phyloP scores from a whole-genome alignment of 2,797 vertebrate genomes.

The Bradypodion pumilum region DNA sequence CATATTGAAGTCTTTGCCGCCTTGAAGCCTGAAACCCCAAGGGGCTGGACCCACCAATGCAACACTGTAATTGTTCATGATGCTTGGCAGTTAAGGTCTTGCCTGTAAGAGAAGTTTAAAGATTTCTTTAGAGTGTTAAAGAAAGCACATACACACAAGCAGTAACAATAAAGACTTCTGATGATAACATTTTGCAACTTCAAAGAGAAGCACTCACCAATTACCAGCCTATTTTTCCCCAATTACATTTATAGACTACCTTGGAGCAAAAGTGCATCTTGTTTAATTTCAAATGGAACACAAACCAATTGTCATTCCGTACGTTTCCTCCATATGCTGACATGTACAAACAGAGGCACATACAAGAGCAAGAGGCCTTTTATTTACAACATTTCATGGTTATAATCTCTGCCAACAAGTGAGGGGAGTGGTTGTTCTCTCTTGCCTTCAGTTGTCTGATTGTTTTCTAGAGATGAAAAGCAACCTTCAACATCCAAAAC shows the following conservation, averaged over 20 bases:
- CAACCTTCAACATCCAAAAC: not conserved
- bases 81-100: constrained; percentile 67
- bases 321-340: not conserved
- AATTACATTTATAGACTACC: not conserved
- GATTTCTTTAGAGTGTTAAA: constrained; percentile 44
- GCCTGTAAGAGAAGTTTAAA: constrained; percentile 65
- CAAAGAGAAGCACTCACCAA: too few relatives aligned
- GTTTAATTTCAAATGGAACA: not conserved
- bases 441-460: not conserved
- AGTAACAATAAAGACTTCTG: not conserved
- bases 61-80: constrained; percentile 93
- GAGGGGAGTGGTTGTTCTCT: not conserved
- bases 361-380: not conserved
- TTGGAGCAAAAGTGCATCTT: not conserved
- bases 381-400: not conserved
- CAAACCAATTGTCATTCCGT: too few relatives aligned
- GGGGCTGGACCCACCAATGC: constrained; percentile 90
- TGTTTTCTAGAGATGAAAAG: not conserved
- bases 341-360: not conserved
- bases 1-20: constrained; percentile 98
- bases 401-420: not conserved
- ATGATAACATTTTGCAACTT: not conserved
- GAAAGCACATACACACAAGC: not conserved
- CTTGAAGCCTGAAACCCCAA: constrained; percentile 98
- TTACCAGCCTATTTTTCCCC: too few relatives aligned